Evolutionary conservation across 2,113 vertebrate genomes (phyloP).

Genomic region (Brachyistius frenatus): DNA sequence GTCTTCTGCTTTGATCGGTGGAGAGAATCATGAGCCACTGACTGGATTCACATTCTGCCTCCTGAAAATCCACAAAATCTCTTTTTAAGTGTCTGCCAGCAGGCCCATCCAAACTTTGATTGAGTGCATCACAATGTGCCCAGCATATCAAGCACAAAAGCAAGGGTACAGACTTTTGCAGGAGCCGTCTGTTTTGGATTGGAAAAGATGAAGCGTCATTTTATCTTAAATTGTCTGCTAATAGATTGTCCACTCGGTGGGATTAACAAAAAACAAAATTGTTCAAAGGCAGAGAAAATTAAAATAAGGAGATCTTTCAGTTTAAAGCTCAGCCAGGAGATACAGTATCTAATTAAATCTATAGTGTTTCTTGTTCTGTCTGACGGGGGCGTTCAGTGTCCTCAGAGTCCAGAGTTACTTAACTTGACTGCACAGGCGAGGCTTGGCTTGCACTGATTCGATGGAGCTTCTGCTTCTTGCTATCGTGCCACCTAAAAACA

Average conservation of each 20-base stretch:
- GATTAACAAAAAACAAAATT: conserved; percentile 57
- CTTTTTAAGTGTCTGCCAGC: conserved; percentile 71
- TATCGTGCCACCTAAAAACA: conserved; percentile 78
- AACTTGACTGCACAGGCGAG: conserved; percentile 40
- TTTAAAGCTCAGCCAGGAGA: conserved; percentile 55
- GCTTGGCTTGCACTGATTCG: conserved; percentile 17
- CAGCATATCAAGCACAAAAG: conserved; percentile 63
- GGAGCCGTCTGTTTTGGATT: conserved; percentile 38
- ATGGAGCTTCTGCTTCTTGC: conserved; percentile 17
- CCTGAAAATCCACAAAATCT: conserved; percentile 75
- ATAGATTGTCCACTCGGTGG: conserved; percentile 54
- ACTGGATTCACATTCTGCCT: conserved; percentile 60
- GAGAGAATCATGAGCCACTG: conserved; percentile 42
- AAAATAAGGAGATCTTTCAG: conserved; percentile 63
- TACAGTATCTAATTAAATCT: conserved; percentile 67
- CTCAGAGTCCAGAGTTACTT: conserved; percentile 46
- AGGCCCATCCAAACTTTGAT: conserved; percentile 72
- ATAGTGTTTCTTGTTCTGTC: conserved; percentile 57
- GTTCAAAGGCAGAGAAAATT: conserved; percentile 57
- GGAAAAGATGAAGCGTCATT: conserved; percentile 28
- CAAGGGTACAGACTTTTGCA: conserved; percentile 39
- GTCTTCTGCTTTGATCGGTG: conserved; percentile 42
- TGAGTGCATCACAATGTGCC: conserved; percentile 69
- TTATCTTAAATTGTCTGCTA: conserved; percentile 53
- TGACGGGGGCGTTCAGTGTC: conserved; percentile 37